Percentiles rank a stretch among this genome's conserved stretches.
phyloP scores from a whole-genome alignment of 2,113 vertebrate genomes.

The Herpetotheres cachinnans region DNA sequence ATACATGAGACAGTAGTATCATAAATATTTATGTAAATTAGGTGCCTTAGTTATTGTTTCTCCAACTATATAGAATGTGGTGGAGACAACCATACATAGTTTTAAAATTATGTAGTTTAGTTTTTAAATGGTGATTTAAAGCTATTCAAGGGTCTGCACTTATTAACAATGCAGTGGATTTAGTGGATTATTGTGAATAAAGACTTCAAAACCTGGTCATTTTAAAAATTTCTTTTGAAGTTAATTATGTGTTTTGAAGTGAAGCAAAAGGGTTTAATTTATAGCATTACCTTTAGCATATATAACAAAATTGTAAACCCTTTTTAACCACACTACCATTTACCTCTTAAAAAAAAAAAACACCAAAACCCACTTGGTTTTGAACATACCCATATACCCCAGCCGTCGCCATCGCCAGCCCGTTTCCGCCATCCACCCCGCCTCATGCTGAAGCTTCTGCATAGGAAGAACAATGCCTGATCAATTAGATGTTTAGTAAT shows the following conservation, averaged over 20 bases:
- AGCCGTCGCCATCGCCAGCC: conserved; percentile 87
- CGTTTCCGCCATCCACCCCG: conserved; percentile 93
- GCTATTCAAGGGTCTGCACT: not conserved
- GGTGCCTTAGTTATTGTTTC: not conserved
- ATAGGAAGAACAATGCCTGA: conserved; percentile 1
- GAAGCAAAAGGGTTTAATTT: not conserved
- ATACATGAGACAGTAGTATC: not conserved
- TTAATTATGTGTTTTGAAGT: not conserved
- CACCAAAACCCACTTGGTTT: not conserved
- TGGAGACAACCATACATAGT: not conserved
- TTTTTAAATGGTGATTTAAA: not conserved
- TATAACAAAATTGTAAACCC: not conserved
- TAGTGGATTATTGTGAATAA: not conserved
- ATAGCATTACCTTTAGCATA: not conserved
- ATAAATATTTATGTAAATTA: not conserved
- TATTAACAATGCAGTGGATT: not conserved
- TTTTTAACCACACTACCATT: not conserved
- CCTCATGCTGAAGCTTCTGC: conserved; percentile 91
- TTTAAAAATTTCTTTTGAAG: not conserved
- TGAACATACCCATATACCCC: conserved; percentile 86
- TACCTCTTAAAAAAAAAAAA: not conserved
- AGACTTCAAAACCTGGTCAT: not conserved
- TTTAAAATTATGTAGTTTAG: not conserved
- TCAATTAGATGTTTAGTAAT: not conserved
- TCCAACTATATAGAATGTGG: not conserved